phyloP scores from a whole-genome alignment of 2,888 invertebrate species.

The Agrotis ipsilon region DNA sequence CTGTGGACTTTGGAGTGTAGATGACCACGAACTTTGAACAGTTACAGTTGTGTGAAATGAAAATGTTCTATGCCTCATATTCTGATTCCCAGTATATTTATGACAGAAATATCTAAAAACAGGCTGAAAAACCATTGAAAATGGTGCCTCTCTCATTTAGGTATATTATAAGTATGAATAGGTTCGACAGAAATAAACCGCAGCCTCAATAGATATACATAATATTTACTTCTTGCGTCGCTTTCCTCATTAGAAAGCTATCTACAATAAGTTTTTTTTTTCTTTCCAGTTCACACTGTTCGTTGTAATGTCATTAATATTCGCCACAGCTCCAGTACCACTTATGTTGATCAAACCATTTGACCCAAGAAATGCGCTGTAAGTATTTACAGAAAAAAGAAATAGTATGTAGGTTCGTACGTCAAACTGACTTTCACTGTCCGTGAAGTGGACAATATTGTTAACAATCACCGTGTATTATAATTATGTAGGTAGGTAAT shows the following conservation, averaged over 20 bases:
- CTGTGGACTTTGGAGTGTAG: constrained; percentile 17
- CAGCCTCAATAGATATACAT: no score
- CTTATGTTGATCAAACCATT: constrained; percentile 94
- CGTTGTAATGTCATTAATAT: constrained; percentile 91
- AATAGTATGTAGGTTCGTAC: background rate
- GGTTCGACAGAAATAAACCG: no score
- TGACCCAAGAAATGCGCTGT: constrained; percentile 95
- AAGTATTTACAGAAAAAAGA: constrained; percentile 88
- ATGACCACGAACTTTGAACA: background rate
- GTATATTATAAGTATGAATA: no score
- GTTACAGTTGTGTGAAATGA: background rate
- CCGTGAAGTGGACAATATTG: background rate
- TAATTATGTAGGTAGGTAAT: constrained; percentile 18
- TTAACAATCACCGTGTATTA: constrained; percentile 7
- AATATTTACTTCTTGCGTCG: no score
- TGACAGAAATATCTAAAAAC: background rate
- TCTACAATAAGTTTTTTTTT: constrained; percentile 21
- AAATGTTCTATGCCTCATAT: background rate
- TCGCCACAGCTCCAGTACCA: constrained; percentile 93
- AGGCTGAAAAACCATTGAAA: background rate
- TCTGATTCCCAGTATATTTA: background rate
- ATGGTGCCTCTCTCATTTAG: background rate
- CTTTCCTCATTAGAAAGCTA: background rate
- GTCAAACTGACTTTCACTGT: constrained; percentile 26
- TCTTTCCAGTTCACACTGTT: constrained; percentile 91